phyloP scores from a whole-genome alignment of 2,888 invertebrate genomes.

The Diloba caeruleocephala region DNA sequence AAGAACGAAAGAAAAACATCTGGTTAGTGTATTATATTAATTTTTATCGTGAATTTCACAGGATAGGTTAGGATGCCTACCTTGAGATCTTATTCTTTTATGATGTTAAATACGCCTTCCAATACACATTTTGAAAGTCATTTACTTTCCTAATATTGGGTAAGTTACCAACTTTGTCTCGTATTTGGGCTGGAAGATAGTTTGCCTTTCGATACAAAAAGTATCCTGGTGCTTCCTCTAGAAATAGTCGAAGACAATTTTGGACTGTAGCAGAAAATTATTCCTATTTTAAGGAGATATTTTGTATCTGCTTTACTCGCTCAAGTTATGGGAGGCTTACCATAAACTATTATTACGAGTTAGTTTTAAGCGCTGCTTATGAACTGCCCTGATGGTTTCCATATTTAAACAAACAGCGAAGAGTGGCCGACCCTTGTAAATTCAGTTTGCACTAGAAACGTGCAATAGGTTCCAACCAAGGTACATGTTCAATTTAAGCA shows the following conservation, averaged over 20 bases:
- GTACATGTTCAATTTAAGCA: no score
- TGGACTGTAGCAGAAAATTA: slow-evolving; percentile 16
- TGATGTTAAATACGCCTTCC: background rate
- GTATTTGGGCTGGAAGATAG: background rate
- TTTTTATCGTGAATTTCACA: slow-evolving; percentile 12
- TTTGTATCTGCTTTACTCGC: slow-evolving; percentile 34
- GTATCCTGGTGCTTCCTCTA: slow-evolving; percentile 16
- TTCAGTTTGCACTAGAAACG: no score
- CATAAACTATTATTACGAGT: background rate
- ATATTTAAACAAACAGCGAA: no score
- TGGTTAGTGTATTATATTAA: slow-evolving; percentile 38
- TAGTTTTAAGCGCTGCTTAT: no score
- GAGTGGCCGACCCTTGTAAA: no score
- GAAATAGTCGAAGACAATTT: background rate
- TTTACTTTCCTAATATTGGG: background rate
- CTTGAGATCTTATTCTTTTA: slow-evolving; percentile 11
- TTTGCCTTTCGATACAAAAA: slow-evolving; percentile 12
- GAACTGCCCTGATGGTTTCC: no score
- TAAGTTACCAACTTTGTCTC: background rate
- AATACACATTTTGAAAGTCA: no score
- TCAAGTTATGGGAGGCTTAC: slow-evolving; percentile 7
- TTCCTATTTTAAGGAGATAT: slow-evolving; percentile 26
- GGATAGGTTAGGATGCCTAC: slow-evolving; percentile 1
- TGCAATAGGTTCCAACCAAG: no score
- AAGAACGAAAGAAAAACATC: slow-evolving; percentile 44